Base-by-base conservation (phyloP, 2,797 vertebrate genomes). In the Microcaecilia unicolor region DNA sequence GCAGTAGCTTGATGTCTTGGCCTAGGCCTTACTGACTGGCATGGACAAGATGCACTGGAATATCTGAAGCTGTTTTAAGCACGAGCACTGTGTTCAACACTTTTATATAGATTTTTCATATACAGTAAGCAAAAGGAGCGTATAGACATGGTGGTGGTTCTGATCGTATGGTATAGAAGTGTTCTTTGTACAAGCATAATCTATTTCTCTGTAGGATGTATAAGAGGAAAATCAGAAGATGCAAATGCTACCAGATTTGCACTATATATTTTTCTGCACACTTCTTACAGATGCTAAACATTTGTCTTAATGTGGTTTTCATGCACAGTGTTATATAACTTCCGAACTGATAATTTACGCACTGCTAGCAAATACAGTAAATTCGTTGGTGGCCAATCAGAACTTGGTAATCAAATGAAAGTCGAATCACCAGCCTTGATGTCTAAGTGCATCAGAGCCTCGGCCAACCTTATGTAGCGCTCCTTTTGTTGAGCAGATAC, bases 251-350 rank as follows among this genome's bases (percentile, higher is more conserved):
- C 65, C 66, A 69, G 67, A 55, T 73, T 71, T n/a, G n/a, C n/a
- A n/a, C n/a, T 23, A 60, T 45, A 60, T 55, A 51, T 64, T 72
- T 67, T 62, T 76, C 76, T 79, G 72, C 72, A 77, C 64, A 66
- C 44, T 54, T n/a, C n/a, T n/a, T n/a, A n/a, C n/a, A n/a, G n/a
- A 32, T 17, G 24, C 17, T 31, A 41, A 50, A 12, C 61, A 60
- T 49, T 74, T n/a, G n/a, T 67, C 79, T 72, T 80, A 80, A 68
- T 61, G 63, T 63, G 58, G 72, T 70, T 74, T 76, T 72, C 67
- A 69, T 70, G 65, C 62, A 58, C 70, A 55, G 33, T 72, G 59
- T 71, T 57, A 57, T 61, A 55, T 48, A 60, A 63, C 55, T 45
- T 61, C 49, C 56, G 48, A 68, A 64, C 37, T 60, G 47, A 72